These are phyloP conservation scores for Hypothenemus hampei DNA, from an alignment of 1,140 invertebrate species.

Conservation along the genomic window DNA sequence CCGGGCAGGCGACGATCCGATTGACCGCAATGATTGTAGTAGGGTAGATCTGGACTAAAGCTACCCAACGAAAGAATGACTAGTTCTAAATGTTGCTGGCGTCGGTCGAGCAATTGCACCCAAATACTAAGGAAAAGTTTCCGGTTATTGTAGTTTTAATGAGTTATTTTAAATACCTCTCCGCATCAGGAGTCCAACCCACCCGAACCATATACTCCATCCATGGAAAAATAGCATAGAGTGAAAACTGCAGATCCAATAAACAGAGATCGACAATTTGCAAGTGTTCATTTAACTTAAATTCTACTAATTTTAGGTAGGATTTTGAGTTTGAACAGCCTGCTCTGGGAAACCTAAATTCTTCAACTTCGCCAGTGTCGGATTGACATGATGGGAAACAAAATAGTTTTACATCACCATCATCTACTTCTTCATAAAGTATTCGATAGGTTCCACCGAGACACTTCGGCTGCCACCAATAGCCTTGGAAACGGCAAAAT, in stretches of 20 bases:
- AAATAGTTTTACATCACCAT: constrained; percentile 87
- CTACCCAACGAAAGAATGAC: constrained; percentile 67
- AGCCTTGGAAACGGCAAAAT: constrained; percentile 91
- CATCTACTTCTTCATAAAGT: constrained; percentile 95
- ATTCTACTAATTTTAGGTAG: constrained; percentile 82
- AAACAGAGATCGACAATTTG: constrained; percentile 63
- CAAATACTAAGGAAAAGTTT: constrained; percentile 68
- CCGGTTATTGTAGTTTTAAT: background rate
- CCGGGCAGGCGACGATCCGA: constrained; percentile 25
- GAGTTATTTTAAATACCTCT: constrained; percentile 61
- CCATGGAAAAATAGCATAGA: constrained; percentile 80
- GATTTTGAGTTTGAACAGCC: constrained; percentile 87
- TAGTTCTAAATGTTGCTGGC: constrained; percentile 76
- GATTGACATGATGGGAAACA: constrained; percentile 78
- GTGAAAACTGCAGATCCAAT: constrained; percentile 66
- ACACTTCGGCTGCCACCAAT: constrained; percentile 92
- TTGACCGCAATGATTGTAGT: constrained; percentile 45
- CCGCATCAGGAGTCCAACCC: constrained; percentile 87
- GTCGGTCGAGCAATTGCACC: constrained; percentile 80
- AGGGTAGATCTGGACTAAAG: constrained; percentile 62
- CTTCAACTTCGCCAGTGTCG: constrained; percentile 73
- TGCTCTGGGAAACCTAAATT: constrained; percentile 89
- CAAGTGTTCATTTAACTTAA: constrained; percentile 62
- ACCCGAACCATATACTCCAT: constrained; percentile 90
- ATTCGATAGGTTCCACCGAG: constrained; percentile 71